Percentiles rank a stretch among this genome's conserved stretches.
Conservation (phyloP, 2,113 vertebrate genomes). For the Callochromis pleurospilus region DNA sequence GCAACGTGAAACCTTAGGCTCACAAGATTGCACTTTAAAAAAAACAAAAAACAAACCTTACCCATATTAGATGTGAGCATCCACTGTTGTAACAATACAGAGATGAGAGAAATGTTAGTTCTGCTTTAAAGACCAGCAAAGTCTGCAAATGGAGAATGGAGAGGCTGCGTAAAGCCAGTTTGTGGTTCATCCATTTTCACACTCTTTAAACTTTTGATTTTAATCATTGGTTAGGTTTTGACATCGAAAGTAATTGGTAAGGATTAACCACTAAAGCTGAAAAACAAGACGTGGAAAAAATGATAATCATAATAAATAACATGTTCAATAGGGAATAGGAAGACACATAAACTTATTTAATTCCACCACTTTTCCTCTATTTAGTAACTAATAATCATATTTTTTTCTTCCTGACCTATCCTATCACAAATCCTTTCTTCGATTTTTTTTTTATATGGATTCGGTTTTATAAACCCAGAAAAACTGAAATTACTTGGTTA, state of each 20-base stretch:
- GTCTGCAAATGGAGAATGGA: neutral
- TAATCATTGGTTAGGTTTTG: neutral
- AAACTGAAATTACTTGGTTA: neutral
- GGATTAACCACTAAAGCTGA: neutral
- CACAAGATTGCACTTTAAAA: neutral
- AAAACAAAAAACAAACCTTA: fast-evolving
- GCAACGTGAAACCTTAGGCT: neutral
- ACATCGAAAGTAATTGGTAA: too few relatives aligned
- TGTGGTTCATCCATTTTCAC: neutral
- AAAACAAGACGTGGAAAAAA: neutral
- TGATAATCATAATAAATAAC: neutral
- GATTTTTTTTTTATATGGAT: neutral
- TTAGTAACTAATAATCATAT: neutral
- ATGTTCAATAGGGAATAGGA: neutral
- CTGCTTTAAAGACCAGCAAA: neutral
- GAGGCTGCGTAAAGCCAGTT: neutral
- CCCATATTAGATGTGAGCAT: neutral
- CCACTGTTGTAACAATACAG: neutral
- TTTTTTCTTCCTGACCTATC: neutral
- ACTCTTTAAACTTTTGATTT: neutral
- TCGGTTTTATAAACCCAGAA: neutral
- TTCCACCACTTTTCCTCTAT: neutral
- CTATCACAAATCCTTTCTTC: neutral
- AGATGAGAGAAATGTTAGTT: neutral
- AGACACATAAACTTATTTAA: neutral